Evolutionary conservation across 1,140 invertebrate species (phyloP).

Genomic region (Tetraneura akinire): DNA sequence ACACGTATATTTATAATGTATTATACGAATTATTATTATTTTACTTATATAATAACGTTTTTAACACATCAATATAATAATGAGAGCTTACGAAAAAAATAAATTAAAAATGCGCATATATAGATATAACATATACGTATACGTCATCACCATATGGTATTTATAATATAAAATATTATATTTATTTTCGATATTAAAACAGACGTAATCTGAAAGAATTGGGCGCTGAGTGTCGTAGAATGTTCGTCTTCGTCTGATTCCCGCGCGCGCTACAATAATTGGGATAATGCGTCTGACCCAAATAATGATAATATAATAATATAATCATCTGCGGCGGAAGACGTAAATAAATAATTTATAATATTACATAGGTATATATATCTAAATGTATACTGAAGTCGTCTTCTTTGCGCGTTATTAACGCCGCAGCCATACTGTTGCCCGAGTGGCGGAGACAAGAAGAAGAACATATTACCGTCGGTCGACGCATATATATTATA

Average conservation of each 20-base stretch:
- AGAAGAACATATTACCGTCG: background rate
- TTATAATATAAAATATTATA: no score
- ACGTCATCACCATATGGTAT: conserved; percentile 17
- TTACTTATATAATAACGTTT: no score
- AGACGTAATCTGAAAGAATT: conserved; percentile 39
- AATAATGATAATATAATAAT: no score
- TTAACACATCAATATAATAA: no score
- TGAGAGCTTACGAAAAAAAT: no score
- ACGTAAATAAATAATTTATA: background rate
- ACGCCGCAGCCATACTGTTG: conserved; percentile 16
- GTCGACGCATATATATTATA: no score
- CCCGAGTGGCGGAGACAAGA: background rate
- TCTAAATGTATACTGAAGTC: background rate
- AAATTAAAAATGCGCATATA: no score
- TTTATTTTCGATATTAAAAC: no score
- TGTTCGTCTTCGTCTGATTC: background rate
- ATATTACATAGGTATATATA: background rate
- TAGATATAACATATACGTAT: background rate
- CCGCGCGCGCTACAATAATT: background rate
- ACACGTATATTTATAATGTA: no score
- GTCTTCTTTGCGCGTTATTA: no score
- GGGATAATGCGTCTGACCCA: conserved; percentile 35
- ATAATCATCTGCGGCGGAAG: conserved; percentile 5
- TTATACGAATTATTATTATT: no score
- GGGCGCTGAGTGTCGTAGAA: background rate